Evolutionary conservation across 2,888 invertebrate species (phyloP), one percentile per base, ranked within the genome.

Genomic region (Cantharis flavilabris): DNA sequence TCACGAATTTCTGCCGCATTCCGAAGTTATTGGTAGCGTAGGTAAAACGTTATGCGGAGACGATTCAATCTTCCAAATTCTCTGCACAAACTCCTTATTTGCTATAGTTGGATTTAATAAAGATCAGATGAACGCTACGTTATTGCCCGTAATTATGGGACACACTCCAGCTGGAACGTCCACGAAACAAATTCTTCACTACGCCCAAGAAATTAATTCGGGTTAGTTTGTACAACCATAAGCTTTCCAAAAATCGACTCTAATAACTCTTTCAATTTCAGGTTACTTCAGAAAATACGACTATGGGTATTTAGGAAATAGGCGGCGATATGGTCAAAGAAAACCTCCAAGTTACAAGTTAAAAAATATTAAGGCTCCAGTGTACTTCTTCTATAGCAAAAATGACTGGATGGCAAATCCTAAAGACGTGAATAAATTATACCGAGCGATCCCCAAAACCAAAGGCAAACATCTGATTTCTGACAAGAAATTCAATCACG

Each of bases 131-230:
- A 87, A 87, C 76, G 80, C 81, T 0, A 85, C 85, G 0, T 69
- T 86, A 2, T 74, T 88, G 28, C 85, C 85, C 1, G 80, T 81
- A 16, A 72, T 85, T 18, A 80, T 83, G 77, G 84, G 82, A n/a
- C 83, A 85, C 49, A 81, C 85, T 11, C 88, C 88, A 11, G 86
- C 86, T 65, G 87, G 87, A 65, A 69, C 81, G 2, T 90, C 94
- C 0, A 90, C 91, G 2, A 90, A 91, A 82, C 94, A 94, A 85
- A 86, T 95, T n/a, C 88, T 92, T 9, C 95, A 95, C 85, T 95
- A 91, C 84, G 92, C 90, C 0, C 95, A 95, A 87, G 88, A 91
- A 9, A 90, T 92, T 18, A 83, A 86, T n/a, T 89, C 89, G 23
- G 81, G 83, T 79, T 75, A 71, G 62, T 14, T 67, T 7, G 20